Conservation (phyloP, 2,888 invertebrate genomes). For the Orthonychiurus folsomi region DNA sequence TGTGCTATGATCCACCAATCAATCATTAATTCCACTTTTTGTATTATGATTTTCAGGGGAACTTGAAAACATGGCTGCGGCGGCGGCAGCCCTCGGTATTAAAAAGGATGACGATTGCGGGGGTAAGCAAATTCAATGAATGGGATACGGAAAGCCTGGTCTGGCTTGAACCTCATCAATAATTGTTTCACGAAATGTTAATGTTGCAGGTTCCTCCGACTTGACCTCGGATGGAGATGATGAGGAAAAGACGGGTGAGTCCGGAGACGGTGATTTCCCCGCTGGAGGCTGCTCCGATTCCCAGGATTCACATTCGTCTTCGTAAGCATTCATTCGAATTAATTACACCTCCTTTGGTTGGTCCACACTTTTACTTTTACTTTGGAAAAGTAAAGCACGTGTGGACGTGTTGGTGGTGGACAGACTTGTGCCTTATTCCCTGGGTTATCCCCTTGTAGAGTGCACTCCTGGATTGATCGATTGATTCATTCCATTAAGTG, state of each 20-base stretch:
- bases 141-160: too few relatives aligned
- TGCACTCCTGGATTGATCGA: background rate
- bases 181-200: too few relatives aligned
- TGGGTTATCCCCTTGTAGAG: too few relatives aligned
- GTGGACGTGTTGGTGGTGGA: too few relatives aligned
- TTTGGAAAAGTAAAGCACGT: background rate
- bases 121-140: background rate
- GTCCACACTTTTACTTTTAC: background rate
- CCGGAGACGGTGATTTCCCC: conserved; percentile 21
- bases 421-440: background rate
- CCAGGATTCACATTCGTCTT: conserved; percentile 22
- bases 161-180: too few relatives aligned
- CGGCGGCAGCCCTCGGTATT: conserved; percentile 5
- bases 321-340: conserved; percentile 17
- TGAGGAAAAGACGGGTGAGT: conserved; percentile 26
- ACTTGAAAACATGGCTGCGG: conserved; percentile 32
- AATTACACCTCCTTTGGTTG: background rate
- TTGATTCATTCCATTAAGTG: too few relatives aligned
- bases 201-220: conserved; percentile 16
- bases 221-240: conserved; percentile 26
- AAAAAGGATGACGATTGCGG: background rate
- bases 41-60: conserved; percentile 33
- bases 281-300: conserved; percentile 25
- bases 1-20: background rate
- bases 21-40: conserved; percentile 4